Percentiles rank a stretch among this genome's conserved stretches.
Conservation (phyloP, 2,888 invertebrate species). For the Ptychoptera contaminata region DNA sequence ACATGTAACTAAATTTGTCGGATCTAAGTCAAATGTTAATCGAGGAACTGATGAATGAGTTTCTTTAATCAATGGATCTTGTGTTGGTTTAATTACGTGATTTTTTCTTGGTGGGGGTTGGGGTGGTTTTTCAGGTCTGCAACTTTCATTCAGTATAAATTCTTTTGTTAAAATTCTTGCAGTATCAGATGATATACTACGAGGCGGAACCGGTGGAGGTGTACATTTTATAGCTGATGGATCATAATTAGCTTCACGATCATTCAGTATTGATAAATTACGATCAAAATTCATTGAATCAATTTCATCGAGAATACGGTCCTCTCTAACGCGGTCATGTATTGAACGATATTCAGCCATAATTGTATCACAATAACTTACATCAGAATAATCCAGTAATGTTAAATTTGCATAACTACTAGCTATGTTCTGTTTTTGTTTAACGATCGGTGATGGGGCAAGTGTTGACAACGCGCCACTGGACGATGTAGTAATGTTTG, state of each 20-base stretch:
- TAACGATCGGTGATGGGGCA: slow-evolving; percentile 14
- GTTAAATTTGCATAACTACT: slow-evolving; percentile 44
- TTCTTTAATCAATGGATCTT: slow-evolving; percentile 13
- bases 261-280: slow-evolving; percentile 39
- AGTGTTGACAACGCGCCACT: slow-evolving; percentile 9
- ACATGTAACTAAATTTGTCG: slow-evolving; percentile 25
- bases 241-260: slow-evolving; percentile 29
- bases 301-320: slow-evolving; percentile 14
- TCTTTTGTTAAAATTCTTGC: not conserved
- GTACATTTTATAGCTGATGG: not conserved
- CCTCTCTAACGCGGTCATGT: not conserved
- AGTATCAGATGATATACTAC: too few species aligned
- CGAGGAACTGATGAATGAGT: not conserved
- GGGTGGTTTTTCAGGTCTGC: not conserved
- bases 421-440: too few species aligned
- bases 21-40: slow-evolving; percentile 28
- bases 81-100: not conserved
- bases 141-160: not conserved
- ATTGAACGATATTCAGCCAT: slow-evolving; percentile 9
- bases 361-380: slow-evolving; percentile 8
- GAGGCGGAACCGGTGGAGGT: too few species aligned
- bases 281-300: slow-evolving; percentile 37
- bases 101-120: slow-evolving; percentile 11
- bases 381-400: slow-evolving; percentile 38
- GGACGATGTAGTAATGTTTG: slow-evolving; percentile 19